A percentile compares a stretch with the other conserved stretches of the same genome.
Conservation (phyloP, 2,888 invertebrate genomes). For the Horisme vitalbata region DNA sequence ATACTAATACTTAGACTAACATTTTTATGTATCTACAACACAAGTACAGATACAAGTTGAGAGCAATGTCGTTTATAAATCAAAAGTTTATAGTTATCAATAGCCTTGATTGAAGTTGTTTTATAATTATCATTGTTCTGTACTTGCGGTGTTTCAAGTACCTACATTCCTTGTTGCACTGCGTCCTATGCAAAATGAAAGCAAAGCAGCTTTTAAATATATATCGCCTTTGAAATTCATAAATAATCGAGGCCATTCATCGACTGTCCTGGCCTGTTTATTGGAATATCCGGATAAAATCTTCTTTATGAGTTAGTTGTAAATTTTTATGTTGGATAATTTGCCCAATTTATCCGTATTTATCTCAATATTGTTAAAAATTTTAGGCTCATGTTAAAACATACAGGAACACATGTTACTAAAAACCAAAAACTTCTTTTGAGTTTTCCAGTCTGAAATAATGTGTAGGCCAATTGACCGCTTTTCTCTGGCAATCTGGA, state of each 20-base stretch:
- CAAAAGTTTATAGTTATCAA: slow-evolving; percentile 25
- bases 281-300: too few species aligned
- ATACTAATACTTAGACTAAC: too few species aligned
- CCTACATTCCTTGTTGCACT: slow-evolving; percentile 28
- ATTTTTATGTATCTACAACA: too few species aligned
- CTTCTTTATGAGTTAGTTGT: too few species aligned
- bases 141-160: slow-evolving; percentile 32
- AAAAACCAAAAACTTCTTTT: slow-evolving; percentile 15
- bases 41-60: too few species aligned
- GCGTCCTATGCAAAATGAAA: slow-evolving; percentile 19
- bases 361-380: too few species aligned
- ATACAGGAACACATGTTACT: not conserved
- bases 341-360: too few species aligned
- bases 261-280: too few species aligned
- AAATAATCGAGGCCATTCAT: too few species aligned
- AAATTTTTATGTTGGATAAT: not conserved
- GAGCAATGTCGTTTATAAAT: slow-evolving; percentile 22
- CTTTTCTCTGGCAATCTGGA: slow-evolving; percentile 23
- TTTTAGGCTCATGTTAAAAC: not conserved
- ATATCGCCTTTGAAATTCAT: too few species aligned
- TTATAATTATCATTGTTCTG: slow-evolving; percentile 30
- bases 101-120: slow-evolving; percentile 32
- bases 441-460: slow-evolving; percentile 15
- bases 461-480: slow-evolving; percentile 29
- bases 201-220: not conserved